Conservation (phyloP, 2,888 invertebrate species). For the Ferrisia virgata region DNA sequence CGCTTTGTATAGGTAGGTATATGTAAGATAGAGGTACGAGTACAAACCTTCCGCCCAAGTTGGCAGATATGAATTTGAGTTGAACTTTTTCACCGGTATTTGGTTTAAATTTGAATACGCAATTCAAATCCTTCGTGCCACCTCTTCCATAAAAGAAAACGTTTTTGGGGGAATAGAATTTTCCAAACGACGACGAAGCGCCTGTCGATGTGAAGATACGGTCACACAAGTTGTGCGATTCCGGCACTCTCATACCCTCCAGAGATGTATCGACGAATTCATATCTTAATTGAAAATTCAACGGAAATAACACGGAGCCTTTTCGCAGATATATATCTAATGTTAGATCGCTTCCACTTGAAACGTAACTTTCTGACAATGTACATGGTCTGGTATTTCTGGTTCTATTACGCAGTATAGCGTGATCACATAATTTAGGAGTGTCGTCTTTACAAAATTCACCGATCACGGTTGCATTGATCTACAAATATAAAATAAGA, state of each 20-base stretch:
- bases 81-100: constrained; percentile 49
- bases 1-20: no score
- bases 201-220: constrained; percentile 54
- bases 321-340: constrained; percentile 72
- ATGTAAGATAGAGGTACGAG: not conserved
- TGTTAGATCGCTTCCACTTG: constrained; percentile 70
- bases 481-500: constrained; percentile 47
- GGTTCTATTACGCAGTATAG: constrained; percentile 68
- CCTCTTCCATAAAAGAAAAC: constrained; percentile 81
- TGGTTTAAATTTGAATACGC: constrained; percentile 72
- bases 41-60: constrained; percentile 63
- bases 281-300: constrained; percentile 73
- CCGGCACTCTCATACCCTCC: constrained; percentile 60
- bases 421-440: constrained; percentile 71
- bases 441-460: constrained; percentile 68
- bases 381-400: constrained; percentile 69
- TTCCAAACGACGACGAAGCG: constrained; percentile 52
- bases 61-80: constrained; percentile 24
- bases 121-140: constrained; percentile 71
- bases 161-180: constrained; percentile 72
- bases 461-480: constrained; percentile 63
- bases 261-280: constrained; percentile 76
- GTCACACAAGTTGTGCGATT: constrained; percentile 63
- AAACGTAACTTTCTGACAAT: constrained; percentile 72
- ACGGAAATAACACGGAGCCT: constrained; percentile 75